phyloP scores from a whole-genome alignment of 2,797 vertebrate species.

The Triplophysa bombifrons region DNA sequence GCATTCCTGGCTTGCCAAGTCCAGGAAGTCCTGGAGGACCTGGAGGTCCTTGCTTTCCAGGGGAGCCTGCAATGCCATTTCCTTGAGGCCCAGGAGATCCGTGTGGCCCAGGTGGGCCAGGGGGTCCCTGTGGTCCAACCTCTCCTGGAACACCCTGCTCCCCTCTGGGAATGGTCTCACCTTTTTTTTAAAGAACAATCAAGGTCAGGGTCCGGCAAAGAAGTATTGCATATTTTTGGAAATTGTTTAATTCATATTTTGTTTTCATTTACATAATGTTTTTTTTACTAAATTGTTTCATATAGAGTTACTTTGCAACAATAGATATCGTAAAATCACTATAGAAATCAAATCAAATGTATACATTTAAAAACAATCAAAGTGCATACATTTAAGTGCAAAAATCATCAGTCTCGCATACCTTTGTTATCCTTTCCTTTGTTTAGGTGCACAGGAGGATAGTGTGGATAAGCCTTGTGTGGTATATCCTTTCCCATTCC shows the following conservation, averaged over 20 bases:
- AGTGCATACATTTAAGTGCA: not conserved
- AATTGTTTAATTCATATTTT: not conserved
- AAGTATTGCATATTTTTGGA: not conserved
- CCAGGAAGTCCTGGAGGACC: slow-evolving; percentile 87
- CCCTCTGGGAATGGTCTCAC: slow-evolving; percentile 76
- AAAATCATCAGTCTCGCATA: slow-evolving; percentile 61
- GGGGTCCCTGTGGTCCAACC: slow-evolving; percentile 71
- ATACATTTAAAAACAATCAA: not conserved
- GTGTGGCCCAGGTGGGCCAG: slow-evolving; percentile 81
- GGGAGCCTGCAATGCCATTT: slow-evolving; percentile 84
- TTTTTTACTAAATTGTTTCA: not conserved
- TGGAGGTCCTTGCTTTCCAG: slow-evolving; percentile 85
- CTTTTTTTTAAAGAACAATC: slow-evolving; percentile 56
- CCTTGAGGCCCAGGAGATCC: slow-evolving; percentile 83
- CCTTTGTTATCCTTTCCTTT: slow-evolving; percentile 93
- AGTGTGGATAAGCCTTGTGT: slow-evolving; percentile 90
- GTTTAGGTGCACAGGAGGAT: slow-evolving; percentile 86
- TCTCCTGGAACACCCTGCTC: slow-evolving; percentile 76
- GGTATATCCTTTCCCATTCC: slow-evolving; percentile 88
- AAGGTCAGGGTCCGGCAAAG: not conserved
- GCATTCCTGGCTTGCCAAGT: slow-evolving; percentile 89
- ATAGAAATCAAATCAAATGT: not conserved
- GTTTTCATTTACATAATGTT: too few relatives aligned
- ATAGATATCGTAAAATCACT: not conserved
- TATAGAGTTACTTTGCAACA: not conserved